These are phyloP conservation scores for Pseudoips prasinana DNA, from an alignment of 2,888 invertebrate genomes.

Conservation along the genomic window DNA sequence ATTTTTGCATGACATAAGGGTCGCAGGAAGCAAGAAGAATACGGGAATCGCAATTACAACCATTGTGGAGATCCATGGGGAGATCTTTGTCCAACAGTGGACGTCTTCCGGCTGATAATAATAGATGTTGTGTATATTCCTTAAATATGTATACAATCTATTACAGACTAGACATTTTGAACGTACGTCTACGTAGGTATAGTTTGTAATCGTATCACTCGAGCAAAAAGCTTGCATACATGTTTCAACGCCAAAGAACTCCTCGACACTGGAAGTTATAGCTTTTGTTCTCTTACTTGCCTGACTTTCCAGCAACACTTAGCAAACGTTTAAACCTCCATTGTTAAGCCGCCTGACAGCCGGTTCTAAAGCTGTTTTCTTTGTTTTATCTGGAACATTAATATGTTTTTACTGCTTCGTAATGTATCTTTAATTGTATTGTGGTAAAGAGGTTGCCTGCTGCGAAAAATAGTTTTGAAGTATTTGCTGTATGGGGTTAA, in stretches of 20 bases:
- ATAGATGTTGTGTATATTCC: too few relatives aligned
- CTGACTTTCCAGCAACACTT: slow-evolving; percentile 66
- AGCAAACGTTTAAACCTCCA: slow-evolving; percentile 61
- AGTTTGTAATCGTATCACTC: slow-evolving; percentile 14
- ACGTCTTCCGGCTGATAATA: too few relatives aligned
- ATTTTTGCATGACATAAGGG: too few relatives aligned
- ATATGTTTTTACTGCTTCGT: slow-evolving; percentile 32
- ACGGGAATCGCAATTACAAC: too few relatives aligned
- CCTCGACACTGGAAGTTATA: slow-evolving; percentile 44
- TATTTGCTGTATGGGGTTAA: too few relatives aligned
- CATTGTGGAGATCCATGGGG: too few relatives aligned
- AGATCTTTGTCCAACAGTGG: too few relatives aligned
- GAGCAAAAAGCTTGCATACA: slow-evolving; percentile 27
- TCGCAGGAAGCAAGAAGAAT: too few relatives aligned
- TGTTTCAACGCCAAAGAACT: slow-evolving; percentile 36
- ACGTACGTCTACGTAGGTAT: too few relatives aligned
- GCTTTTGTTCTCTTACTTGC: slow-evolving; percentile 56
- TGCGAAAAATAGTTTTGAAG: too few relatives aligned
- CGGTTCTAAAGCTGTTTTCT: slow-evolving; percentile 52
- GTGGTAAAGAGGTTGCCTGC: slow-evolving; percentile 5
- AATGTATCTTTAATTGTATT: slow-evolving; percentile 21
- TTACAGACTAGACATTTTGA: too few relatives aligned
- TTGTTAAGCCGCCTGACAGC: slow-evolving; percentile 58
- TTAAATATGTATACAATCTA: too few relatives aligned
- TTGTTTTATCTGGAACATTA: slow-evolving; percentile 51